Evolutionary conservation across 2,113 vertebrate genomes (phyloP).

Genomic region (Mus spicilegus): DNA sequence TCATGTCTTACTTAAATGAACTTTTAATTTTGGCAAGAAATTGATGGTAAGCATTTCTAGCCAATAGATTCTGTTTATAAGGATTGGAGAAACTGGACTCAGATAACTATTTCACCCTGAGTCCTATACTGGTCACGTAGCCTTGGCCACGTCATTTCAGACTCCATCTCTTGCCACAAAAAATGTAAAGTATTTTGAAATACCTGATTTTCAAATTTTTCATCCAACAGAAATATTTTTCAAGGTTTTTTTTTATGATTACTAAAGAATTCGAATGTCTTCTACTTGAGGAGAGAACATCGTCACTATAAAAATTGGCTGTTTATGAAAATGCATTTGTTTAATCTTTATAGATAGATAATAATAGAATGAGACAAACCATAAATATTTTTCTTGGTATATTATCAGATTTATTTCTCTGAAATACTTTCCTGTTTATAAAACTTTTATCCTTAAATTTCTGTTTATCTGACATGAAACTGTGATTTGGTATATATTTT

Average conservation of each 20-base stretch:
- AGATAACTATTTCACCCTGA: background rate
- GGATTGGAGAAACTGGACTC: background rate
- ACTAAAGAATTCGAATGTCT: background rate
- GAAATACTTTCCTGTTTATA: background rate
- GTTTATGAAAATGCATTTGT: conserved; percentile 6
- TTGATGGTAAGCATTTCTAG: background rate
- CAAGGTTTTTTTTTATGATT: background rate
- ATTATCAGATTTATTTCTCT: background rate
- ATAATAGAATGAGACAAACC: background rate
- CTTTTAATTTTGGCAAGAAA: background rate
- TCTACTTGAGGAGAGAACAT: background rate
- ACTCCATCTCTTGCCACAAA: background rate
- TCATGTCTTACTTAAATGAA: background rate
- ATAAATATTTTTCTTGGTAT: conserved; percentile 25
- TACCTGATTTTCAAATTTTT: conserved; percentile 1
- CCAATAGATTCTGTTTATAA: background rate
- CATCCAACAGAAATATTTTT: background rate
- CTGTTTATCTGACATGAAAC: background rate
- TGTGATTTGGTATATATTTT: background rate
- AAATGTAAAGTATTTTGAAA: background rate
- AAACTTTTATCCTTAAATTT: conserved; percentile 25
- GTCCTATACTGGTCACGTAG: rapidly evolving
- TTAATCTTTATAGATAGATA: background rate
- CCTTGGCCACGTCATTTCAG: background rate
- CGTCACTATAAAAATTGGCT: background rate